Base-by-base conservation (phyloP, 2,888 invertebrate species). In the Caenorhabditis plicata region DNA sequence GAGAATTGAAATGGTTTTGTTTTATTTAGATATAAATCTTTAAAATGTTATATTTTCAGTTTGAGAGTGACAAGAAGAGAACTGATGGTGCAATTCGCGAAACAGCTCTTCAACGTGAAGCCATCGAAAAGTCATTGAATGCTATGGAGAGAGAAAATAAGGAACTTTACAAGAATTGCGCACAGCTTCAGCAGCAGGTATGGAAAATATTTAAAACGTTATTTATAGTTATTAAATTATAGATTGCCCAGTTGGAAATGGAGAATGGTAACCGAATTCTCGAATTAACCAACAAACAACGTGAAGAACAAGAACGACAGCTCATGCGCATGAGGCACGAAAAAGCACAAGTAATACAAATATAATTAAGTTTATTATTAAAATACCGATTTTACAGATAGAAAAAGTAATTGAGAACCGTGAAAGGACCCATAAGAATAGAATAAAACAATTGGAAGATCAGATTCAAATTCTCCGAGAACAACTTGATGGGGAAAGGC, bases 101-200 rank as follows among this genome's bases (percentile, higher is more conserved):
- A 52, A 79, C 79, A 0, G 78, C 76, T 13, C 69, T 80, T 39
- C 79, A 79, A 42, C 62, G 79, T 22, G 79, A 79, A 48, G 79
- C 79, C 17, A 79, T 79, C 39, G 79, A 80, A 50, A 79, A 79
- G 55, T 80, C 79, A 20, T 61, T 79, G 60, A 79, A 80, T 42
- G 78, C 79, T 5, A 79, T 79, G 79, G 79, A 79, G 44, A 60
- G 79, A 13, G 79, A 79, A 51, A 79, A 79, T 58, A 73, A 73
- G 61, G 79, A 80, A 46, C 66, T 79, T 31, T 79, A 79, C 71
- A 80, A 77, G 64, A 79, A 79, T 60, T 79, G 79, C 48, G 77
- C 79, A 13, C 79, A 79, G 49, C 65, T 79, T 25, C 79, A 79
- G 42, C 80, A 79, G 52, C 79, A 79, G 42, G 60, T 47, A 22